Conservation (phyloP, 2,797 vertebrate species). For the Peromyscus eremicus region DNA sequence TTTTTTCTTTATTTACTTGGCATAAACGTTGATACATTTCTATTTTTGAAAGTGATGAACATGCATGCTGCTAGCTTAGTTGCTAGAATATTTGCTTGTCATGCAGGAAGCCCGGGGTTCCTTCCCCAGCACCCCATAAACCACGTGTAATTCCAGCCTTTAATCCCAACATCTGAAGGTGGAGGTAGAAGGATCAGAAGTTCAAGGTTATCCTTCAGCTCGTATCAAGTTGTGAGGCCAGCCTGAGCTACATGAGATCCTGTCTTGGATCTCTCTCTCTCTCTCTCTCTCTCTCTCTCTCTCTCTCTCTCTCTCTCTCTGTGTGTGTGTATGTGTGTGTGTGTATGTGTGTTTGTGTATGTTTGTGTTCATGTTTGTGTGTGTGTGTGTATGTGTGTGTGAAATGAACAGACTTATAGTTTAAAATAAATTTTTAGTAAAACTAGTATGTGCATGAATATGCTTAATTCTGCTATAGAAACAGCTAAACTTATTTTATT, state of each 20-base stretch:
- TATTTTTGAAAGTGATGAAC: conserved; percentile 28
- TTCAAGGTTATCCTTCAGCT: neutral
- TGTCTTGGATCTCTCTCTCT: neutral
- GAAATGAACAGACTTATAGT: neutral
- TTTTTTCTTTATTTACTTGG: conserved; percentile 6
- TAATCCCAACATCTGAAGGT: neutral
- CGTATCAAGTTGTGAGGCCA: neutral
- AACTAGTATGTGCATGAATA: neutral
- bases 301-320: neutral
- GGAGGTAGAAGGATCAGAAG: neutral
- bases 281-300: neutral
- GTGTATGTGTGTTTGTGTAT: neutral
- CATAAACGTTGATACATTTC: neutral
- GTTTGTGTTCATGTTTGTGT: neutral
- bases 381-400: neutral
- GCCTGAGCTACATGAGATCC: neutral
- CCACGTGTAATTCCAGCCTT: neutral
- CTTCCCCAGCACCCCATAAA: neutral
- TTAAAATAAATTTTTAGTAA: neutral
- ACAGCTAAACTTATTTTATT: neutral
- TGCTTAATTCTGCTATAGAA: neutral
- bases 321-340: neutral
- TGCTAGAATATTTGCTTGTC: neutral
- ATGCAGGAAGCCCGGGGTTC: neutral
- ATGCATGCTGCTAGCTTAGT: neutral